These are phyloP conservation scores for Odontamblyopus rebecca DNA, from an alignment of 2,797 vertebrate species.

Conservation along the genomic window DNA sequence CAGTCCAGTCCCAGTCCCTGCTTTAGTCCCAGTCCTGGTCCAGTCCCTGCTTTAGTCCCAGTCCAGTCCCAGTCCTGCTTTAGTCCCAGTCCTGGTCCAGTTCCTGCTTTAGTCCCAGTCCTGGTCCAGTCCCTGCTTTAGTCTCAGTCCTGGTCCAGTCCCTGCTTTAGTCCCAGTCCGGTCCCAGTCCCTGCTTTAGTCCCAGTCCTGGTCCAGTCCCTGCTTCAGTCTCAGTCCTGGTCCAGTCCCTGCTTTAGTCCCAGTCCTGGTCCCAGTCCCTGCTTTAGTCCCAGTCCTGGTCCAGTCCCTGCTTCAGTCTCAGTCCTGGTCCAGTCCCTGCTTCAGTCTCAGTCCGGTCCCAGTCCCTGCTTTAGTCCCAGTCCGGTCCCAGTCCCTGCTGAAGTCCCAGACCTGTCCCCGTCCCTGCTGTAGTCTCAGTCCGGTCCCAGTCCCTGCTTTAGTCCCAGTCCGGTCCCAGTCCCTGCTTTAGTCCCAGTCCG, in stretches of 20 bases:
- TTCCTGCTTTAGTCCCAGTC: not conserved
- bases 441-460: too few species aligned
- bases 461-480: not conserved
- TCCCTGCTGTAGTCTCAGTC: not conserved
- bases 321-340: not conserved
- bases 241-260: not conserved
- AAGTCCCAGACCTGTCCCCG: not conserved
- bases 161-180: not conserved
- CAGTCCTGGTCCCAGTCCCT: constrained; percentile 45
- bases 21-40: too few species aligned
- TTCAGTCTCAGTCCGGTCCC: too few species aligned
- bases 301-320: not conserved
- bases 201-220: too few species aligned
- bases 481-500: not conserved
- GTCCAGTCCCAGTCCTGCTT: too few species aligned
- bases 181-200: not conserved
- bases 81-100: too few species aligned
- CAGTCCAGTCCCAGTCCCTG: too few species aligned
- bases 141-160: too few species aligned
- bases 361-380: too few species aligned
- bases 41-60: too few species aligned
- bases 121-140: too few species aligned
- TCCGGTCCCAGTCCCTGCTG: not conserved
- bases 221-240: constrained; percentile 19
- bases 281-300: too few species aligned